Base-by-base conservation (phyloP, 2,888 invertebrate species). In the Corythucha ciliata region DNA sequence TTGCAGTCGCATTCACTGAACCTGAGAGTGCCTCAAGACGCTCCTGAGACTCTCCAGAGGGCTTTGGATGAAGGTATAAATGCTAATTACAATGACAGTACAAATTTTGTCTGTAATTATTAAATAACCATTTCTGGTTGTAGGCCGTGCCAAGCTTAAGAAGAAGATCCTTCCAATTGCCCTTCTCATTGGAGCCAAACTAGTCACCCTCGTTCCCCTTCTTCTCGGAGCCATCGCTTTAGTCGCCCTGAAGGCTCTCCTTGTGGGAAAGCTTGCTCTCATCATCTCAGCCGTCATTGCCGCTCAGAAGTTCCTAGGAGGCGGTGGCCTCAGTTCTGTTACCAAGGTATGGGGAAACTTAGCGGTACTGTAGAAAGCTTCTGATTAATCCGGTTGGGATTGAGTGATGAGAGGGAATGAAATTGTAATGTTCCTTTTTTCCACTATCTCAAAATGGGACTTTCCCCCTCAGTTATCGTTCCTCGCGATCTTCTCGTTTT, bases 181-280 rank as follows among this genome's bases (percentile, higher is more conserved):
- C 41, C 71, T 83, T 41, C 79, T 81, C 1, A 71, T 81, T 16
- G 85, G 80, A 27, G 75, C 81, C 20, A 85, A 86, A 63, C 69
- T 83, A 48, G 72, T 86, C 47, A 80, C 83, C 0, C 68, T 87
- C 1, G 67, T 81, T 1, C 84, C 84, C 1, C 67, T 86, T 6
- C 67, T 83, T 16, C 73, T 87, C 57, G 83, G 81, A 16, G 80
- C 79, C 41, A 70, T 87, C 1, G 81, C 80, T 1, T 72, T 87
- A 18, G 68, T 87, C 59, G 80, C 83, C 21, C 73, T 80, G 37
- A 88, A 87, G 69, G 87, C 87, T 24, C 68, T 86, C 49, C 72
- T 87, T 57, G 75, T 87, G 12, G 81, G 85, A 42, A 88, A 87
- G 67, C 69, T 87, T 52, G 87, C 88, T 1, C 76, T 88, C 58